Evolutionary conservation across 37 sponge, comb jelly and placozoan genomes (phyloP), one percentile per base, ranked within the genome.

Genomic region (Beroe forskalii): DNA sequence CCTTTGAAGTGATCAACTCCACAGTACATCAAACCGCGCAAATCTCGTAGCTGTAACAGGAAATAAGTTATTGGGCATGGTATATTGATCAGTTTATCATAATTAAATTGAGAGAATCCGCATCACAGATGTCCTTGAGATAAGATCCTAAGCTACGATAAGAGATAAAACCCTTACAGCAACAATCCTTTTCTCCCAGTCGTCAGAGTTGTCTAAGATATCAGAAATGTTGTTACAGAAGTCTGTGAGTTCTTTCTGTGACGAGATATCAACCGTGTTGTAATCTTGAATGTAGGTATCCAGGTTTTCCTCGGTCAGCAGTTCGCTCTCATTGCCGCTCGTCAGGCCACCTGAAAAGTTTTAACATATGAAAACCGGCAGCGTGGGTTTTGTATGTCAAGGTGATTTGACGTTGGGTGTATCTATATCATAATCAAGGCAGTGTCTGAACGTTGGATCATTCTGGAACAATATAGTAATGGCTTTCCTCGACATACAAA

Each of bases 1-100:
- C 40, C 40, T 39, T 72, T 72, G 38, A 72, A 72, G 75, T 72
- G 75, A 72, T 72, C 75, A 3, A 72, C 75, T 72, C 75, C 75
- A 32, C 75, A 72, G 35, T 30, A 72, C 75, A 72, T 72, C 39
- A 72, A 4, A 72, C 75, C 75, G 12, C 75, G 28, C 9, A 72
- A 20, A 33, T 72, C 75, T 33, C 75, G 36, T 39, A 72, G 40
- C 75, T 72, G 75, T 8, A 33, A 72, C 31, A 28, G 4, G 3
- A 19, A 63, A 55, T 55, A 55, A 55, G 17, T 55, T 55, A n/a
- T n/a, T n/a, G n/a, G n/a, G n/a, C n/a, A n/a, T n/a, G n/a, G n/a
- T n/a, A 55, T 55, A 17, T 55, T 20, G 60, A 17, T 55, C 60
- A 55, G 60, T 55, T 20, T 55, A 19, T 55, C 17, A 17, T 9